Evolutionary conservation across 2,888 invertebrate genomes (phyloP), one percentile per base, ranked within the genome.

Genomic region (Himalopsyche kuldschensis): DNA sequence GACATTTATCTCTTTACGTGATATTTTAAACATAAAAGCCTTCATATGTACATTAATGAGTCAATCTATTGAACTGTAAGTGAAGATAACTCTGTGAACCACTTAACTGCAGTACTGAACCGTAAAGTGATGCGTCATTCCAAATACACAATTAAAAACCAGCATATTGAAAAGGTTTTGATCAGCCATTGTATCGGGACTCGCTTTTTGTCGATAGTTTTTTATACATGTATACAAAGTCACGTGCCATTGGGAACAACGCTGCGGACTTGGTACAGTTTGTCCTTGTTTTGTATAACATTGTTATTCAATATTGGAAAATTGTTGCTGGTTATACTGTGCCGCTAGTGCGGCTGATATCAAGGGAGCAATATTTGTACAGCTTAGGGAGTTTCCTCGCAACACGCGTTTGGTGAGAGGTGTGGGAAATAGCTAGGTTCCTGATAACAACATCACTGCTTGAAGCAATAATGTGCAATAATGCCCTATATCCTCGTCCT

Each of bases 351-450:
- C 1, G 77, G 17, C n/a, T 35, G 77, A 41, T 77, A 77, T 77
- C 77, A 55, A 55, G 77, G 77, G 41, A 41, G 20, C 20, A 24
- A 77, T 77, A 77, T 77, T 77, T 77, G 77, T 77, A 35, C 77
- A 77, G 77, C 77, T 77, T 41, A 11, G 46, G 41, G 77, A 41
- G n/a, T 55, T 35, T 20, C 77, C 77, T 77, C 77, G 35, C 41
- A 32, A 77, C 77, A 77, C 77, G 41, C 55, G 20, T 24, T 55
- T 10, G 55, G 8, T 10, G 24, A 11, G 32, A 32, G 41, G 77
- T 24, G 41, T 24, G 32, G 75, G 55, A 55, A 55, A 24, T 10
- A 48, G 2, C 5, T 20, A 55, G 55, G 55, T 55, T 20, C 55
- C 20, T 55, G 55, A 55, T 55, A 20, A 55, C 55, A 24, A 20